phyloP scores from a whole-genome alignment of 2,113 vertebrate species.

The Haemorhous mexicanus region DNA sequence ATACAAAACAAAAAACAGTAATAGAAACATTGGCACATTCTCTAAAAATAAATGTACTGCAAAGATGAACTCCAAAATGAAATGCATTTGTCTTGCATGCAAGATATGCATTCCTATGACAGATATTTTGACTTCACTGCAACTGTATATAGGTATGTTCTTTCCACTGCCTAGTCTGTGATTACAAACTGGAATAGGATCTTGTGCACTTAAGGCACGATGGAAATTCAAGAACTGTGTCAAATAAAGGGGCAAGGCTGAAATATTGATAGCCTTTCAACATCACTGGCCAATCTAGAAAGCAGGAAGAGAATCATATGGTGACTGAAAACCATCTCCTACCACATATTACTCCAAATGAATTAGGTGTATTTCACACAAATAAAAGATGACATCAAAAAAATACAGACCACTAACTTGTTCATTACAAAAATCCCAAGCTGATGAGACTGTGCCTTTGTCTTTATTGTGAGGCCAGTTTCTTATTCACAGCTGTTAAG shows the following conservation, averaged over 20 bases:
- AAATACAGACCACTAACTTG: not conserved
- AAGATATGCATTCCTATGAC: not conserved
- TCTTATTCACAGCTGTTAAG: not conserved
- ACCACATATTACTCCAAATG: not conserved
- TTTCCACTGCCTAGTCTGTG: constrained; percentile 12
- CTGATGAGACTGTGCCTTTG: not conserved
- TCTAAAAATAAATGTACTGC: not conserved
- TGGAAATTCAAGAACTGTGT: constrained; percentile 23
- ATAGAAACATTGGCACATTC: not conserved
- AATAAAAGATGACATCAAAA: not conserved
- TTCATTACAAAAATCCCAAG: not conserved
- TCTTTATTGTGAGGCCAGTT: not conserved
- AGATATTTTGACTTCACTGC: not conserved
- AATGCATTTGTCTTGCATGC: not conserved
- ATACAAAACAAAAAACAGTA: not conserved
- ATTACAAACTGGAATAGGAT: constrained; percentile 26
- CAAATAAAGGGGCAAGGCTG: constrained; percentile 4
- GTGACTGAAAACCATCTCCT: not conserved
- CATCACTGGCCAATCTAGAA: not conserved
- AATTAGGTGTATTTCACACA: not conserved
- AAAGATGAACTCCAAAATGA: not conserved
- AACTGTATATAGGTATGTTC: not conserved
- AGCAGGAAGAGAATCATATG: not conserved
- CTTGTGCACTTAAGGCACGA: not conserved
- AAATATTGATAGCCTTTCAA: not conserved